Evolutionary conservation across 2,888 invertebrate species (phyloP), one percentile per base, ranked within the genome.

Genomic region (Caenorhabditis becei): DNA sequence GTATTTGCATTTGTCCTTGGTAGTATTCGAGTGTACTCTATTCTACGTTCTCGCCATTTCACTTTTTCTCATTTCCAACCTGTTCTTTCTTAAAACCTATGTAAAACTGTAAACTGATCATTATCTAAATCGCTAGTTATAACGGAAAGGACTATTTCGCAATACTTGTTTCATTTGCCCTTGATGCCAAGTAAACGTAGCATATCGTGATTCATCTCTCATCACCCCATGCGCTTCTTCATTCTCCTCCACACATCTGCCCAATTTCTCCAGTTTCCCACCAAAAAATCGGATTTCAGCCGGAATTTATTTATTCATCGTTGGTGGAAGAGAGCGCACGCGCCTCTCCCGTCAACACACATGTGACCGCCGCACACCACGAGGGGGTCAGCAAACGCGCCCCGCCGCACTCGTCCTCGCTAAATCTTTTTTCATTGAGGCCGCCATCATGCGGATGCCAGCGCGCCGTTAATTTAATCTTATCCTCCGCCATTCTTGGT

Each of bases 381-480:
- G 59, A 49, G 49, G 61, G 47, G 56, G 35, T 35, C 8, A 37
- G 71, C 47, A 78, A 71, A 41, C 24, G 77, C 77, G 77, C 77
- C 24, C 77, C 37, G 59, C 32, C 32, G 77, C 24, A 51, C 41
- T 26, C 44, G n/a, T n/a, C n/a, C 24, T 44, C 20, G 14, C 47
- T 67, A 18, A 18, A 20, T 18, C 20, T 47, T 20, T 18, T 5
- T 41, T 14, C 51, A 28, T 53, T 53, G 35, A 24, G 61, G 54
- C 32, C 7, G 11, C 32, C 72, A 58, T 58, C 47, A 63, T 69
- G 72, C 63, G 56, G 56, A 24, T 51, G 35, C 37, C 49, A 37
- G n/a, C n/a, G n/a, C n/a, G n/a, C n/a, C n/a, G 58, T 41, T 74
- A 74, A 74, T 74, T 58, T 51, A 65, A 59, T 74, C 51, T 65